A percentile compares a stretch with the other conserved stretches of the same genome.
Evolutionary conservation across 2,113 vertebrate species (phyloP).

Genomic region (Hirundichthys speculiger): DNA sequence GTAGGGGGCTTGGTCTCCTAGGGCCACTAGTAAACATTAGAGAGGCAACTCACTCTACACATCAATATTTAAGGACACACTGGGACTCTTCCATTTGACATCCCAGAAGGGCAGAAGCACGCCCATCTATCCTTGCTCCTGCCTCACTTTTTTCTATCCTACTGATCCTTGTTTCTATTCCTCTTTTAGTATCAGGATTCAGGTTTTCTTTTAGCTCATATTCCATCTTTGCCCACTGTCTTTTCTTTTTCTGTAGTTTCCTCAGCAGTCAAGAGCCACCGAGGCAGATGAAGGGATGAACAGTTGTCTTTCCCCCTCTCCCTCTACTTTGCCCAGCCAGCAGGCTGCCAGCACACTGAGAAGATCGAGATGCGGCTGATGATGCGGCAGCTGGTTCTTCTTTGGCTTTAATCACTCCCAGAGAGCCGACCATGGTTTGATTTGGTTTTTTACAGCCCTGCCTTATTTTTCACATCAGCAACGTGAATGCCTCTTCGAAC

Average conservation of each 20-base stretch:
- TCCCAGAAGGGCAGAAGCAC: conserved; percentile 56
- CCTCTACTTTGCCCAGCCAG: conserved; percentile 31
- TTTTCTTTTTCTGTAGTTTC: conserved; percentile 49
- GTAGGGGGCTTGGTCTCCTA: conserved; percentile 58
- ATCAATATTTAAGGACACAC: conserved; percentile 82
- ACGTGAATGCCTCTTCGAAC: conserved; percentile 64
- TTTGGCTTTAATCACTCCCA: conserved; percentile 82
- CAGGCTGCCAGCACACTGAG: conserved; percentile 53
- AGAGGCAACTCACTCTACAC: conserved; percentile 57
- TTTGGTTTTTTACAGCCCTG: conserved; percentile 80
- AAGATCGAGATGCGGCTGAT: conserved; percentile 71
- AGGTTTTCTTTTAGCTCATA: conserved; percentile 13
- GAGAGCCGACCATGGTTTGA: conserved; percentile 74
- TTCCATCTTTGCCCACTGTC: conserved; percentile 9
- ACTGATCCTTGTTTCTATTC: background rate
- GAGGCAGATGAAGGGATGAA: conserved; percentile 53
- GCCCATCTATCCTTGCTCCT: conserved; percentile 13
- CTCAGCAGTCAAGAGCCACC: conserved; percentile 36
- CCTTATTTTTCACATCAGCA: conserved; percentile 83
- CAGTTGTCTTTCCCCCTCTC: conserved; percentile 37
- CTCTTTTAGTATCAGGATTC: conserved; percentile 9
- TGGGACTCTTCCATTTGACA: conserved; percentile 71
- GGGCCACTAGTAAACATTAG: conserved; percentile 75
- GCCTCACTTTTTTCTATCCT: too few relatives aligned
- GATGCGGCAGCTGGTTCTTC: conserved; percentile 79